Conservation (phyloP, 2,113 vertebrate genomes). For the Silurus meridionalis region DNA sequence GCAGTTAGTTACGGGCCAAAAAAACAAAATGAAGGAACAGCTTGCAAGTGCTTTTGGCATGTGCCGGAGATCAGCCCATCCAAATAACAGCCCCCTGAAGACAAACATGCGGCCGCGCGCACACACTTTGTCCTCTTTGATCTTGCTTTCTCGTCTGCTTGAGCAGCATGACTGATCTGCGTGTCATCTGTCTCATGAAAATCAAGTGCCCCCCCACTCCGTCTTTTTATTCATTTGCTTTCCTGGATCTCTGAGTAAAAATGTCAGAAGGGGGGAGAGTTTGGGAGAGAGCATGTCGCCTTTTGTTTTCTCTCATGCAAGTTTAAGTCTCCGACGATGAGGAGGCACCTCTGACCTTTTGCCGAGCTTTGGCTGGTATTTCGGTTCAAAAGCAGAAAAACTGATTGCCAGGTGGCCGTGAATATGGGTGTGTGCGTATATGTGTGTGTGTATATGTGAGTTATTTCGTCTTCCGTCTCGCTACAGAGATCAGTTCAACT, state of each 20-base stretch:
- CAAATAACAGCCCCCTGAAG: conserved; percentile 50
- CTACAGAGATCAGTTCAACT: conserved; percentile 15
- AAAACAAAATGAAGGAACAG: conserved; percentile 46
- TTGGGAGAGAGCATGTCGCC: not conserved
- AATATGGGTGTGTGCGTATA: not conserved
- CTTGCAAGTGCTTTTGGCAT: conserved; percentile 54
- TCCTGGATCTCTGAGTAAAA: conserved; percentile 35
- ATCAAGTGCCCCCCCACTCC: conserved; percentile 26
- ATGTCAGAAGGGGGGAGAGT: conserved; percentile 35
- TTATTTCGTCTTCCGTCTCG: conserved; percentile 14
- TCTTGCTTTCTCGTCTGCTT: conserved; percentile 45
- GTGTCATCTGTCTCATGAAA: conserved; percentile 49
- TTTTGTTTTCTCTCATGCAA: conserved; percentile 32
- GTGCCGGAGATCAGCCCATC: conserved; percentile 44
- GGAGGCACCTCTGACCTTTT: conserved; percentile 44
- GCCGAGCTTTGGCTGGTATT: conserved; percentile 49
- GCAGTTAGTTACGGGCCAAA: conserved; percentile 26
- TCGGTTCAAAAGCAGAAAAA: conserved; percentile 50
- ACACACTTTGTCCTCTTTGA: conserved; percentile 51
- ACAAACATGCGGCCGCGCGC: conserved; percentile 27
- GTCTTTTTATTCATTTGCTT: conserved; percentile 25
- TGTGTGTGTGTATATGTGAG: not conserved
- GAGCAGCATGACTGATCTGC: conserved; percentile 52
- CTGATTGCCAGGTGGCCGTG: conserved; percentile 32
- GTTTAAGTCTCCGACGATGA: conserved; percentile 44